Conservation (phyloP, 1,140 invertebrate species). For the Potamilus streckersoni region DNA sequence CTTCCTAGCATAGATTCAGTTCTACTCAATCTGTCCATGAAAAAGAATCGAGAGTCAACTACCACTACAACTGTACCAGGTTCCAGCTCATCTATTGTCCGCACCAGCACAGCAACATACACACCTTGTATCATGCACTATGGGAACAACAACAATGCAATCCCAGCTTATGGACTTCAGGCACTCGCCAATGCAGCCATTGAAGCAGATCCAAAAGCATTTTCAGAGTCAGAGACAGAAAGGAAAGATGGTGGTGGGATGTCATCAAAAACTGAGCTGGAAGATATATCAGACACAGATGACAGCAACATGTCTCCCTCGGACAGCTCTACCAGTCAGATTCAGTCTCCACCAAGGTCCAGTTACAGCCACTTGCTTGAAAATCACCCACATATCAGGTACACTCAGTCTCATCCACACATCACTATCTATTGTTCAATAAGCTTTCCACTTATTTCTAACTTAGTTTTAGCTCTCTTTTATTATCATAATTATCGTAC, state of each 20-base stretch:
- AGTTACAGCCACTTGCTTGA: constrained; percentile 26
- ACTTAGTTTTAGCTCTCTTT: no score
- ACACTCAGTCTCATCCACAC: background rate
- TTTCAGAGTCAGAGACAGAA: background rate
- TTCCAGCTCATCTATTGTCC: background rate
- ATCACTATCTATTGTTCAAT: no score
- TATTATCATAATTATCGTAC: no score
- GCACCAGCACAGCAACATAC: constrained; percentile 4
- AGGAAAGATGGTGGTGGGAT: constrained; percentile 15
- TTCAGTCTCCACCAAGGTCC: constrained; percentile 22
- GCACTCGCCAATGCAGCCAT: constrained; percentile 32
- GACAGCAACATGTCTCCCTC: constrained; percentile 28
- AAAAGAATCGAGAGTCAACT: constrained; percentile 12
- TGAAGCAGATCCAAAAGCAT: constrained; percentile 20
- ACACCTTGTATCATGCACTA: no score
- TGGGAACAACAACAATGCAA: background rate
- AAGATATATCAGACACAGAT: constrained; percentile 26
- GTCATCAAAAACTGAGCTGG: constrained; percentile 16
- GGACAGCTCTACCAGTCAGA: constrained; percentile 22
- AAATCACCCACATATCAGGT: constrained; percentile 25
- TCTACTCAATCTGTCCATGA: constrained; percentile 23
- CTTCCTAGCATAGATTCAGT: constrained; percentile 30
- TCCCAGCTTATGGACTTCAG: constrained; percentile 25
- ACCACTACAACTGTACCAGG: background rate
- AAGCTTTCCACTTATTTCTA: no score